Evolutionary conservation across 2,888 invertebrate species (phyloP).

Genomic region (Tholera decimalis): DNA sequence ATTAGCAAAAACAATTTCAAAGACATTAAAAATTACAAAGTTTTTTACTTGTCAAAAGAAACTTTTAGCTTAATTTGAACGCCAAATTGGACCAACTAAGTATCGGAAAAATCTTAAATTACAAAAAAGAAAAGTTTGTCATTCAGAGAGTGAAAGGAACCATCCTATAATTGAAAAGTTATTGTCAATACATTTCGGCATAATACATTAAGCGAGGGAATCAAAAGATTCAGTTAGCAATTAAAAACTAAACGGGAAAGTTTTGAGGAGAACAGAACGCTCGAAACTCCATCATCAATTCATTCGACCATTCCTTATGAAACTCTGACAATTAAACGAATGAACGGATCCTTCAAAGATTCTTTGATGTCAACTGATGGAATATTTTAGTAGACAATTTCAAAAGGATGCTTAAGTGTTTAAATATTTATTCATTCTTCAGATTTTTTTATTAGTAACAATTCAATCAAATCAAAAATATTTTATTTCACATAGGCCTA

Average conservation of each 20-base stretch:
- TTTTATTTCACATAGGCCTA: too few relatives aligned
- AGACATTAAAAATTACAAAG: constrained; percentile 9
- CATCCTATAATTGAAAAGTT: constrained; percentile 36
- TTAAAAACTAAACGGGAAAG: constrained; percentile 65
- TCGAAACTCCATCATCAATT: constrained; percentile 61
- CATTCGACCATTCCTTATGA: constrained; percentile 67
- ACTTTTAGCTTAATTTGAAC: constrained; percentile 26
- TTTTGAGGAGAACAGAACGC: constrained; percentile 61
- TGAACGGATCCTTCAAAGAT: constrained; percentile 45
- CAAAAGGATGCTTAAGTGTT: constrained; percentile 29
- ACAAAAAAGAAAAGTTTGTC: constrained; percentile 32
- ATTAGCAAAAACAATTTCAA: constrained; percentile 1
- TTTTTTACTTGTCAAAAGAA: constrained; percentile 29
- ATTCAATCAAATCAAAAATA: too few relatives aligned
- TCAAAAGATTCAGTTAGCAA: constrained; percentile 61
- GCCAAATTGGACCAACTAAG: constrained; percentile 19
- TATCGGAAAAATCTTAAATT: constrained; percentile 38
- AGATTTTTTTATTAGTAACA: constrained; percentile 19
- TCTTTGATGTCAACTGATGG: constrained; percentile 58
- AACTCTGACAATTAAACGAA: constrained; percentile 62
- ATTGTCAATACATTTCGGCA: constrained; percentile 42
- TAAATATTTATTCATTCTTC: constrained; percentile 1
- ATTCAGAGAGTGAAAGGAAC: constrained; percentile 21
- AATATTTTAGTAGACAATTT: constrained; percentile 55
- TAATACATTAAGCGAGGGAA: constrained; percentile 48